Conservation (phyloP, 1,140 invertebrate genomes). For the Drosophila subpulchrella region DNA sequence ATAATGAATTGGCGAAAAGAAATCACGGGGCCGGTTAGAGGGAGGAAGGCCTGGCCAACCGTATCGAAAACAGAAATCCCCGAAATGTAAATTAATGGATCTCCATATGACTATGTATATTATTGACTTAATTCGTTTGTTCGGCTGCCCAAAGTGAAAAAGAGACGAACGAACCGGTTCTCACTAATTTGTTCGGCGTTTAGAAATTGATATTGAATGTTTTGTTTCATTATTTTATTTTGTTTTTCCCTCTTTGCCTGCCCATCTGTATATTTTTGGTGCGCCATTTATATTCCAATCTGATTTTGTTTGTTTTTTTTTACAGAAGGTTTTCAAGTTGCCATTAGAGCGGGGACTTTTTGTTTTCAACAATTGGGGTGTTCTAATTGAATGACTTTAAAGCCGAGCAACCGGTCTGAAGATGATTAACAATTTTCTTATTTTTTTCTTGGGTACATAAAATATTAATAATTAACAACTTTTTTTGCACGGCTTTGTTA, state of each 20-base stretch:
- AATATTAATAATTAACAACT: constrained; percentile 45
- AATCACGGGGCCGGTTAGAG: constrained; percentile 11
- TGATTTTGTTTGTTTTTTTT: constrained; percentile 39
- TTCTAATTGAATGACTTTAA: constrained; percentile 48
- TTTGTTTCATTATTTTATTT: constrained; percentile 20
- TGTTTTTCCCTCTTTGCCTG: constrained; percentile 8
- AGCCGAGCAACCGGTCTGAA: constrained; percentile 30
- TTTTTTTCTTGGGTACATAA: not conserved
- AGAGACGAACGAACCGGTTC: constrained; percentile 63
- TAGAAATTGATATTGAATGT: constrained; percentile 49
- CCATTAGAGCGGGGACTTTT: constrained; percentile 33
- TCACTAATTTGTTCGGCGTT: constrained; percentile 49
- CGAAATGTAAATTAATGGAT: constrained; percentile 80
- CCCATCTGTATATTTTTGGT: constrained; percentile 49
- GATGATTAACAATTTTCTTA: constrained; percentile 18
- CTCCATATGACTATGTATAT: constrained; percentile 52
- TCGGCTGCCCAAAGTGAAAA: constrained; percentile 11
- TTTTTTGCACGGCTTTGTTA: constrained; percentile 14
- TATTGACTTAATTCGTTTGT: constrained; percentile 31
- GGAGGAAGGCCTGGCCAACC: constrained; percentile 14
- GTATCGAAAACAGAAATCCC: constrained; percentile 55
- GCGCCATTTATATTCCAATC: constrained; percentile 65
- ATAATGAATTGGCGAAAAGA: constrained; percentile 64
- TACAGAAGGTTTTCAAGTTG: constrained; percentile 24
- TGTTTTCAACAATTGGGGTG: constrained; percentile 17